phyloP scores from a whole-genome alignment of 2,113 vertebrate genomes.

The Ivindomyrus marchei region DNA sequence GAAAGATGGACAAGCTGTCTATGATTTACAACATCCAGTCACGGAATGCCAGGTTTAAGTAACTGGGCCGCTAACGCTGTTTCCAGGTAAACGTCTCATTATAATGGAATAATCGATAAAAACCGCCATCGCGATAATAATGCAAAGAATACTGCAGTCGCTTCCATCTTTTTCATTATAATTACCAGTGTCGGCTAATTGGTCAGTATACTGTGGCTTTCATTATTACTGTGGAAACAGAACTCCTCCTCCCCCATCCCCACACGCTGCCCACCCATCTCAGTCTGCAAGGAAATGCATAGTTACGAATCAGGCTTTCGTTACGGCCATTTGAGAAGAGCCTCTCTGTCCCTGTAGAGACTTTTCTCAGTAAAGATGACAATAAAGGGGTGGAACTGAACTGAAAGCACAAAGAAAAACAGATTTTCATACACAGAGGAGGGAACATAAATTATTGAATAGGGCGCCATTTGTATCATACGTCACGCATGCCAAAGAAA shows the following conservation, averaged over 20 bases:
- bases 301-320: neutral
- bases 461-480: neutral
- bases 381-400: neutral
- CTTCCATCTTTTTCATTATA: neutral
- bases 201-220: neutral
- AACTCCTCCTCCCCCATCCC: neutral
- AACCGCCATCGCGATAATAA: neutral
- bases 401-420: neutral
- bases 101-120: neutral
- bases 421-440: neutral
- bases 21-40: neutral
- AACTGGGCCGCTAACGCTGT: neutral
- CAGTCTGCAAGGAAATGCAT: neutral
- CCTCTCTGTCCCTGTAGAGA: neutral
- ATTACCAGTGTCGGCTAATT: neutral
- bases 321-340: neutral
- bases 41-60: neutral
- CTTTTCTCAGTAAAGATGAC: neutral
- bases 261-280: neutral
- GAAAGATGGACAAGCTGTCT: neutral
- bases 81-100: neutral
- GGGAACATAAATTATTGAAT: neutral
- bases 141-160: neutral
- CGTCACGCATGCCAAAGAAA: constrained; percentile 33
- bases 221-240: neutral